phyloP scores from a whole-genome alignment of 2,797 vertebrate species.

The Natrix natrix region DNA sequence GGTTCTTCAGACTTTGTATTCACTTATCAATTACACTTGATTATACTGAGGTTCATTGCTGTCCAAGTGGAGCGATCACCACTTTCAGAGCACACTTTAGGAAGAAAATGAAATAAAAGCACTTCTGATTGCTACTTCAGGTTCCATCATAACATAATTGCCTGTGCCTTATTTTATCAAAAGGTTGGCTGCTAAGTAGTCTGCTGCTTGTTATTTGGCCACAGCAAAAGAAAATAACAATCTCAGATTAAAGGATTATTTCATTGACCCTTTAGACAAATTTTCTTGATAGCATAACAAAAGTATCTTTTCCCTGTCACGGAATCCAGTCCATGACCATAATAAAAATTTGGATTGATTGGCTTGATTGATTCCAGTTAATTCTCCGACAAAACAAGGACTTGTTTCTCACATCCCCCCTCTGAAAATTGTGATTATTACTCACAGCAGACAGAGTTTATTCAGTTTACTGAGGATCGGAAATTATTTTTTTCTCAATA shows the following conservation, averaged over 20 bases:
- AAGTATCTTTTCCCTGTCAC: background rate
- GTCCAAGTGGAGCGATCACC: background rate
- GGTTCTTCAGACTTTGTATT: background rate
- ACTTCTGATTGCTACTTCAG: background rate
- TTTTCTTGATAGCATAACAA: background rate
- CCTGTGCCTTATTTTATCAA: background rate
- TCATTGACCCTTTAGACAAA: background rate
- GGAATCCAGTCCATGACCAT: background rate
- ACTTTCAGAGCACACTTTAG: slow-evolving; percentile 1
- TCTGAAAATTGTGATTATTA: background rate
- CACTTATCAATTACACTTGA: background rate
- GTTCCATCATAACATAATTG: background rate
- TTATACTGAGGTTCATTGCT: background rate
- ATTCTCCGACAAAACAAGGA: background rate
- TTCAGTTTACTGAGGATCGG: background rate
- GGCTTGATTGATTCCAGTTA: background rate
- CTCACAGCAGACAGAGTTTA: background rate
- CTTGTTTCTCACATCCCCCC: background rate
- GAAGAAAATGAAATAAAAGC: slow-evolving; percentile 6
- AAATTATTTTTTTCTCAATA: background rate
- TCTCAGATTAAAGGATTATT: background rate
- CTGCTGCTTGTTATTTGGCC: background rate
- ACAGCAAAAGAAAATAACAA: background rate
- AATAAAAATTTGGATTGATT: background rate
- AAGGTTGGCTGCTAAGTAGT: background rate